Evolutionary conservation across 2,797 vertebrate genomes (phyloP), one percentile per base, ranked within the genome.

Genomic region (Philypnodon macrostomus): DNA sequence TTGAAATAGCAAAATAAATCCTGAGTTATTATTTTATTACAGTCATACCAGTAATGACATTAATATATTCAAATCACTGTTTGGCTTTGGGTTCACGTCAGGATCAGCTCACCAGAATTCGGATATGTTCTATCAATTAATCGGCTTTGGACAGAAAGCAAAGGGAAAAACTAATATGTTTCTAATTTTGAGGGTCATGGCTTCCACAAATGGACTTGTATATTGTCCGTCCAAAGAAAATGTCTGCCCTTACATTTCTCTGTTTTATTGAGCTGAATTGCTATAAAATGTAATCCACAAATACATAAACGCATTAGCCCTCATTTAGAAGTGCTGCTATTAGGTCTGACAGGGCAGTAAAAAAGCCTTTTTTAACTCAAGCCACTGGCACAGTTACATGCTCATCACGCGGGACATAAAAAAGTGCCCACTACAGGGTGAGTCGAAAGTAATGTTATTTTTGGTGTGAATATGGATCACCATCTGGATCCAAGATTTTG

Each of bases 61-160:
- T 10, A 14, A 1, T 76, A 70, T 34, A 68, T 71, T 49, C 60
- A 47, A 63, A 44, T 3, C 56, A 44, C 56, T 58, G 50, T 34
- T 62, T 65, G 52, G 58, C 58, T 64, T 60, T 57, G 54, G 59
- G 64, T 83, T 81, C 60, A 68, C 75, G 73, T 64, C 36, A 51
- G 62, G 69, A 83, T 83, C 68, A 69, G 70, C 81, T 80, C 72
- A 84, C 84, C 76, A 84, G 67, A 64, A 16, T 72, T 64, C 44
- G 72, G 83, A 85, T 83, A 80, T 88, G 85, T 84, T 87, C 65
- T 73, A 78, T 85, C 83, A 86, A 86, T 85, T 86, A 85, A 75
- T n/a, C 42, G 58, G 75, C 66, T 54, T 78, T 55, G 75, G 82
- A 60, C 75, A 68, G 67, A 80, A 76, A 77, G 70, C 70, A 67